These are phyloP conservation scores for Rhinichthys klamathensis DNA, from an alignment of 2,113 vertebrate genomes.

Conservation along the genomic window DNA sequence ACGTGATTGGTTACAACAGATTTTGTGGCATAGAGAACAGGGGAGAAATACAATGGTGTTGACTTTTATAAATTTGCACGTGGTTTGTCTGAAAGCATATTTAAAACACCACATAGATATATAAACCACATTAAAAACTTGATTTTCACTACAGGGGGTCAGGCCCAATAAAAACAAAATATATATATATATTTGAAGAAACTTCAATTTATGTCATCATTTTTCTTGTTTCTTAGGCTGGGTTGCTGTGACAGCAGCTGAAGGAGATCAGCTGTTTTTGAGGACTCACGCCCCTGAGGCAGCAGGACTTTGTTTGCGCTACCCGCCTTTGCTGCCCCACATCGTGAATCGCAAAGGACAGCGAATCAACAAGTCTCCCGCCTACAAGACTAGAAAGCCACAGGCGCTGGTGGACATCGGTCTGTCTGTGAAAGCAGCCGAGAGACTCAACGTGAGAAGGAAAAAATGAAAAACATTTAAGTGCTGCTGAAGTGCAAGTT, in stretches of 20 bases:
- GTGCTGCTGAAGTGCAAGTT: no score
- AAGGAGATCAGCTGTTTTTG: constrained; percentile 73
- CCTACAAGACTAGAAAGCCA: constrained; percentile 80
- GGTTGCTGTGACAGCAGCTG: constrained; percentile 84
- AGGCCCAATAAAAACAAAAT: no score
- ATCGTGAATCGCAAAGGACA: constrained; percentile 81
- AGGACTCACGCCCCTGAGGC: constrained; percentile 78
- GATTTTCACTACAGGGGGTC: no score
- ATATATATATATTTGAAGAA: not conserved
- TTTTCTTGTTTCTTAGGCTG: constrained; percentile 78
- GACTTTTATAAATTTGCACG: no score
- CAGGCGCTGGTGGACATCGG: constrained; percentile 69
- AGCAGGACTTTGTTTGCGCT: constrained; percentile 68
- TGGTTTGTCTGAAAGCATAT: no score
- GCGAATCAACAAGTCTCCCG: constrained; percentile 74
- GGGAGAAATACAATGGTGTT: no score
- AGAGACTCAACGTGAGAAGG: constrained; percentile 45
- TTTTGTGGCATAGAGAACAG: no score
- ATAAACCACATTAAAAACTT: no score
- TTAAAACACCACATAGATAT: no score
- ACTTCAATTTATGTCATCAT: constrained; percentile 55
- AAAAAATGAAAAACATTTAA: constrained; percentile 4
- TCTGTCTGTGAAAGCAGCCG: not conserved
- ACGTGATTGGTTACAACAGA: no score
- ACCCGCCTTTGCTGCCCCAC: constrained; percentile 82